phyloP scores from a whole-genome alignment of 2,797 vertebrate genomes.

The Taeniopygia guttata region DNA sequence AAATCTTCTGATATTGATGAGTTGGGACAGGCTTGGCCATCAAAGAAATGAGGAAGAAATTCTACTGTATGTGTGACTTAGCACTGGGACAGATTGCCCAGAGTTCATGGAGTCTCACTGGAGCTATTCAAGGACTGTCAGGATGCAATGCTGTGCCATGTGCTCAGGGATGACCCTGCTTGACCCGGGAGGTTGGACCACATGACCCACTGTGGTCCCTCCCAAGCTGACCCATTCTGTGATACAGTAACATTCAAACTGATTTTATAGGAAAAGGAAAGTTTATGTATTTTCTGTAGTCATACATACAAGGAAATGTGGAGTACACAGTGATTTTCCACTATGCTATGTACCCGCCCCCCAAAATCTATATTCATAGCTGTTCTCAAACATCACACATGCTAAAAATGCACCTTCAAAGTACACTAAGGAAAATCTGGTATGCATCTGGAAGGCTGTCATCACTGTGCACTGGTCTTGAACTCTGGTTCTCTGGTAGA shows the following conservation, averaged over 20 bases:
- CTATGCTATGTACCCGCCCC: not conserved
- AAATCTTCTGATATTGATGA: not conserved
- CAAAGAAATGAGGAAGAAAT: not conserved
- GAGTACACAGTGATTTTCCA: not conserved
- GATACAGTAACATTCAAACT: not conserved
- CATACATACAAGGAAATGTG: not conserved
- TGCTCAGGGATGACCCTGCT: not conserved
- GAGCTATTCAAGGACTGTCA: fast-evolving
- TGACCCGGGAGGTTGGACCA: not conserved
- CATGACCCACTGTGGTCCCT: not conserved
- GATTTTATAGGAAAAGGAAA: not conserved
- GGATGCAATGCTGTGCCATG: not conserved
- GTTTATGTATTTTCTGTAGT: not conserved
- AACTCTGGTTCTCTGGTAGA: too few relatives aligned
- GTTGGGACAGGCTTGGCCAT: not conserved
- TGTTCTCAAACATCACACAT: not conserved
- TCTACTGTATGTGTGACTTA: not conserved
- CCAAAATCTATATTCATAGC: not conserved
- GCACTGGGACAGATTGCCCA: not conserved
- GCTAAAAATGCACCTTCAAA: not conserved
- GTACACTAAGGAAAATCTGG: not conserved
- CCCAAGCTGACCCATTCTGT: not conserved
- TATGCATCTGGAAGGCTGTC: not conserved
- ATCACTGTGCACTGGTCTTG: not conserved
- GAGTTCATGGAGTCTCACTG: too few relatives aligned